phyloP scores from a whole-genome alignment of 1,140 invertebrate genomes.

The Galleria mellonella region DNA sequence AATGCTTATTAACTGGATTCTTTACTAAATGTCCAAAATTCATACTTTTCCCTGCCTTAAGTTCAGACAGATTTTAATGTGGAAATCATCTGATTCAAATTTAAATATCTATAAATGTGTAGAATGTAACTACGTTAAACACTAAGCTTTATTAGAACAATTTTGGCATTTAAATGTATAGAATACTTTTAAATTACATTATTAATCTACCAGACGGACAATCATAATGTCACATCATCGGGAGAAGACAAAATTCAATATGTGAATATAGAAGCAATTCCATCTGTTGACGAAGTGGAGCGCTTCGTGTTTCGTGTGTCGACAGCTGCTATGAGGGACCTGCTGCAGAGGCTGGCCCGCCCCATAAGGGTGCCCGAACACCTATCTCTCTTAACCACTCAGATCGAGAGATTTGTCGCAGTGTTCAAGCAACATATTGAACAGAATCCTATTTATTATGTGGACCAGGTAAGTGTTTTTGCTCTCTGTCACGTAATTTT shows the following conservation, averaged over 20 bases:
- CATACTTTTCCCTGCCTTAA: too few species aligned
- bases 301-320: slow-evolving; percentile 84
- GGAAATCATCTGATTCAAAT: too few species aligned
- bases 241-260: slow-evolving; percentile 82
- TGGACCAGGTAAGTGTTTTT: slow-evolving; percentile 77
- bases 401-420: slow-evolving; percentile 88
- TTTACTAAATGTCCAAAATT: too few species aligned
- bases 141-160: too few species aligned
- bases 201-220: too few species aligned
- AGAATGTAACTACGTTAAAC: too few species aligned
- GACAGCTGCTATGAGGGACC: slow-evolving; percentile 84
- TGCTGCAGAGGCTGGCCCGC: slow-evolving; percentile 83
- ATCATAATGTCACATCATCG: slow-evolving; percentile 78
- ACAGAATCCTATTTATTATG: slow-evolving; percentile 80
- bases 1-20: too few species aligned
- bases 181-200: too few species aligned
- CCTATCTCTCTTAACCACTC: slow-evolving; percentile 86
- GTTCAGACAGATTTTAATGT: too few species aligned
- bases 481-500: too few species aligned
- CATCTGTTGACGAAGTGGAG: slow-evolving; percentile 72
- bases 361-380: slow-evolving; percentile 84
- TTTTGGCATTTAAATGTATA: too few species aligned
- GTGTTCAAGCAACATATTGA: slow-evolving; percentile 86
- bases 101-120: too few species aligned
- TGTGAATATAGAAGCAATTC: slow-evolving; percentile 86